Base-by-base conservation (phyloP, 2,797 vertebrate species). In the Muscicapa striata region DNA sequence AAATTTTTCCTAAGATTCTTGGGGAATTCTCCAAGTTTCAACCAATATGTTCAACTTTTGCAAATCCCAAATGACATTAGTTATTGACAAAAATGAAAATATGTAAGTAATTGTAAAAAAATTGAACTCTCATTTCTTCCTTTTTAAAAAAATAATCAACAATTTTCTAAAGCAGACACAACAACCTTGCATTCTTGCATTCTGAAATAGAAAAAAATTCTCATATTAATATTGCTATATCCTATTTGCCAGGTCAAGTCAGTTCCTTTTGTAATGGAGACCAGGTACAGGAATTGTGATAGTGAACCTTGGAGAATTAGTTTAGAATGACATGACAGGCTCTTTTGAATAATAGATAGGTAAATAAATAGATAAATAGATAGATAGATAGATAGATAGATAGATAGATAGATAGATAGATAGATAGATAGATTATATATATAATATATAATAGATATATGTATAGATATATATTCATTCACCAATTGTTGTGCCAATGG, bases 101-200 rank as follows among this genome's bases (percentile, higher is more conserved):
- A 48, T 10, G 1, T 18, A 62, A 41, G 15, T 13, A 66, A 55
- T 7, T n/a, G 10, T 13, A 69, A 72, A 74, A 80, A 62, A 43
- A 12, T 1, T 1, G 5, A 72, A 38, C 7, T 36, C 0, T 7
- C 3, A 6, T 36, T 36, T 3, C 24, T 10, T 20, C 34, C 32
- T 27, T 19, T 26, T 61, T 34, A 23, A 18, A 18, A 43, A 43
- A 43, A 48, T 77, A 74, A 55, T 18, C 11, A 62, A 16, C 5
- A 34, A 6, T 48, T 90, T 32, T 72, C 32, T 49, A 61, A 78
- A 84, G 34, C 48, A 72, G 27, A 41, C 15, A 34, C 19, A 55
- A 45, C 6, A 23, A 15, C 24, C 13, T 68, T 76, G 21, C 16
- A 52, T 24, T 77, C 29, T 34, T 29, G 6, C 15, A 49, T 49